Conservation (phyloP, 2,797 vertebrate genomes). For the Menidia menidia region DNA sequence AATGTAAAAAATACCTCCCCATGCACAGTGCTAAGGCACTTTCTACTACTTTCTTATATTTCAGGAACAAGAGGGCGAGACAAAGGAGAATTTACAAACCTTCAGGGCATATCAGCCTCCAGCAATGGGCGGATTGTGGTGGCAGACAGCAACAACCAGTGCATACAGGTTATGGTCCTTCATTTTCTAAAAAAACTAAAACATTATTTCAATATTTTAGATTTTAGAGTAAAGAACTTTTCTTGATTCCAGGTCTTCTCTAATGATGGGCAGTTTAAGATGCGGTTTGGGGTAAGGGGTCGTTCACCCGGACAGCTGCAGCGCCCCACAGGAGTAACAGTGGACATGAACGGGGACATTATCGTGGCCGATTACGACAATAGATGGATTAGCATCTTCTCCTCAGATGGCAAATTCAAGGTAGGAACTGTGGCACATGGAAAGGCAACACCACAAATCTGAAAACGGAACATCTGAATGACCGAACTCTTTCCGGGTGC, state of each 20-base stretch:
- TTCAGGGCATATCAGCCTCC: constrained; percentile 94
- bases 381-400: constrained; percentile 98
- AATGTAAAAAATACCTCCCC: too few relatives aligned
- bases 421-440: constrained; percentile 50
- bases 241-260: constrained; percentile 87
- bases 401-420: constrained; percentile 97
- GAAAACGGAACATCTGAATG: neutral
- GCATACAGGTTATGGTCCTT: constrained; percentile 87
- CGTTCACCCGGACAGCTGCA: constrained; percentile 96
- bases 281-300: constrained; percentile 94
- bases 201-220: rapidly evolving
- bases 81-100: constrained; percentile 96
- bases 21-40: neutral
- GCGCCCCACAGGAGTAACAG: constrained; percentile 93
- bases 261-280: constrained; percentile 95
- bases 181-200: neutral
- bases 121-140: constrained; percentile 91
- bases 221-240: neutral
- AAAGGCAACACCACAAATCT: neutral
- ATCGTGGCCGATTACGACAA: constrained; percentile 97
- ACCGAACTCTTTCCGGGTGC: neutral
- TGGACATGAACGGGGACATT: constrained; percentile 94
- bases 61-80: constrained; percentile 92
- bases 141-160: constrained; percentile 98
- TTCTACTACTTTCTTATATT: constrained; percentile 5